Percentiles rank a stretch among this genome's conserved stretches.
These are phyloP conservation scores for Muscicapa striata DNA, from an alignment of 2,797 vertebrate species.

Conservation along the genomic window DNA sequence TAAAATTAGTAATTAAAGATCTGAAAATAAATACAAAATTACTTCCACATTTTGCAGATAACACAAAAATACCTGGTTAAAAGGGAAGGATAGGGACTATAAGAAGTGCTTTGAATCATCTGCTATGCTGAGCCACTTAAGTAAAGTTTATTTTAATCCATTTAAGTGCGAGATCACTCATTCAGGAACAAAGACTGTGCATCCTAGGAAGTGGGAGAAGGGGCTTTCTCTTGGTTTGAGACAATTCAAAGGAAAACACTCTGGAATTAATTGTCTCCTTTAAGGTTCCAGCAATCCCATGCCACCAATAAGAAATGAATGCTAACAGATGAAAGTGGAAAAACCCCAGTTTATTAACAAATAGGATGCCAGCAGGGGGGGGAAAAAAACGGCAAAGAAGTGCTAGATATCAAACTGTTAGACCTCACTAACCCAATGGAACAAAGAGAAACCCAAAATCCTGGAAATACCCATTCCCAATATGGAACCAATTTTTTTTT, in stretches of 20 bases:
- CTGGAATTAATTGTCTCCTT: not conserved
- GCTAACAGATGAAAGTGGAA: not conserved
- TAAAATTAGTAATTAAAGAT: not conserved
- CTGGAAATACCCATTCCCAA: rapidly evolving
- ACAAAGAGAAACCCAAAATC: not conserved
- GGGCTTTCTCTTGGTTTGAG: not conserved
- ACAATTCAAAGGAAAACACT: not conserved
- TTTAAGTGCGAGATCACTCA: not conserved
- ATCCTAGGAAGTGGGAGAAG: not conserved
- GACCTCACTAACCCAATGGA: not conserved
- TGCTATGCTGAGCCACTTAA: not conserved
- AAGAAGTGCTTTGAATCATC: not conserved
- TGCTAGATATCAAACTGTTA: not conserved
- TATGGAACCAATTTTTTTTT: no score
- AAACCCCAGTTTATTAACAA: not conserved
- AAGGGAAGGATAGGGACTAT: not conserved
- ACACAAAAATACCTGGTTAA: not conserved
- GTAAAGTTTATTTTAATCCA: not conserved
- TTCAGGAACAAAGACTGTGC: not conserved
- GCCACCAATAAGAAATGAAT: not conserved
- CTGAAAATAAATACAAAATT: not conserved
- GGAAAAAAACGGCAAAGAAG: not conserved
- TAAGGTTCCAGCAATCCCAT: not conserved
- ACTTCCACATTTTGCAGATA: not conserved
- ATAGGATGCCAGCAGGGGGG: not conserved